Evolutionary conservation across 1,140 invertebrate genomes (phyloP).

Genomic region (Drosophila aff.): DNA sequence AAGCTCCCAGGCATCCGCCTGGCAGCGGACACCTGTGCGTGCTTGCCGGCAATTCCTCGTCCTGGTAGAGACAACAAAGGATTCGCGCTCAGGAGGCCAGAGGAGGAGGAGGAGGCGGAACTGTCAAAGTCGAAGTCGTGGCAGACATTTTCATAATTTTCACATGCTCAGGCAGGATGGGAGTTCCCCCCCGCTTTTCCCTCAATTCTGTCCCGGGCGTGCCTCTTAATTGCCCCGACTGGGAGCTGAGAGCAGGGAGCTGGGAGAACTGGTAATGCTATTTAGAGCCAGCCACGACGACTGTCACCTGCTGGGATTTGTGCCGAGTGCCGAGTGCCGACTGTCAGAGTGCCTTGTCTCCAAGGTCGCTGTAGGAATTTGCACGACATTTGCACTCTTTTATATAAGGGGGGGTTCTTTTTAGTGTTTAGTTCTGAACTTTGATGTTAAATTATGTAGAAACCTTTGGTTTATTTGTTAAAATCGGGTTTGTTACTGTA

Average conservation of each 20-base stretch:
- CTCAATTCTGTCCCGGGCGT: conserved; percentile 33
- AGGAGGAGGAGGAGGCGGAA: conserved; percentile 4
- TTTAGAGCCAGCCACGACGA: conserved; percentile 46
- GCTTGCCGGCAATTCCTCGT: conserved; percentile 57
- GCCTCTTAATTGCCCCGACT: conserved; percentile 62
- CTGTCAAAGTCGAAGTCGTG: conserved; percentile 57
- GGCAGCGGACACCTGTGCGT: conserved; percentile 58
- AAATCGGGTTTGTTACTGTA: neutral
- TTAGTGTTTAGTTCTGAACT: neutral
- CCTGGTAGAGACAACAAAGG: conserved; percentile 71
- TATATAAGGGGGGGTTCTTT: neutral
- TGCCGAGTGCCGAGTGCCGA: conserved; percentile 11
- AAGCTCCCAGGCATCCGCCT: conserved; percentile 18
- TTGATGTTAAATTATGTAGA: neutral
- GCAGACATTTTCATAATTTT: conserved; percentile 79
- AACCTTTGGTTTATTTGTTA: neutral
- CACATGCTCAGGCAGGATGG: conserved; percentile 54
- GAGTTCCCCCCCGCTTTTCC: conserved; percentile 3
- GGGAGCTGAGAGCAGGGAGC: conserved; percentile 22
- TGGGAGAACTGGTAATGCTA: conserved; percentile 42
- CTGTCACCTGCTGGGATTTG: conserved; percentile 63
- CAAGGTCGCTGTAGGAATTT: conserved; percentile 35
- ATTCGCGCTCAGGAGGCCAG: conserved; percentile 31
- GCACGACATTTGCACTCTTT: conserved; percentile 29
- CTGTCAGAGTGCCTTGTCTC: conserved; percentile 33